These are phyloP conservation scores for Schizotus pectinicornis DNA, from an alignment of 2,888 invertebrate species.

Conservation along the genomic window DNA sequence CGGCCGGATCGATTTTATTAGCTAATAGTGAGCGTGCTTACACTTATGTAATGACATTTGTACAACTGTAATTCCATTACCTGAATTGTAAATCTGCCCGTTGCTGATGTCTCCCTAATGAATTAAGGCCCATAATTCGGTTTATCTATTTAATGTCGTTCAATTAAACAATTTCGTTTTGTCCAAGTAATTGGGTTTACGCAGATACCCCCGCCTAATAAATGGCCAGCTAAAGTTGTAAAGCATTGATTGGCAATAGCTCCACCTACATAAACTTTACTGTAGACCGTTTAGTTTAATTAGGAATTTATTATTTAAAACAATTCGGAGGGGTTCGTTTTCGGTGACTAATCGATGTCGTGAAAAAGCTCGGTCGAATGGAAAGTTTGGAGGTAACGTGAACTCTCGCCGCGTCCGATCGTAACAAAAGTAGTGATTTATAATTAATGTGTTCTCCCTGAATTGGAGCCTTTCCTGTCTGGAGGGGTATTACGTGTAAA, in stretches of 20 bases:
- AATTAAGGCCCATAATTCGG: conserved; percentile 44
- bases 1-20: conserved; percentile 56
- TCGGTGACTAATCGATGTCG: neutral
- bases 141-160: conserved; percentile 42
- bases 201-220: conserved; percentile 25
- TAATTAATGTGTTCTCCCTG: conserved; percentile 41
- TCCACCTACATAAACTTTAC: conserved; percentile 23
- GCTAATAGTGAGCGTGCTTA: conserved; percentile 58
- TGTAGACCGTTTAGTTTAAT: conserved; percentile 14
- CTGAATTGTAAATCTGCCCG: conserved; percentile 56
- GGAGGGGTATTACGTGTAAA: conserved; percentile 45
- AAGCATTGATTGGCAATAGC: conserved; percentile 26
- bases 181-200: conserved; percentile 32
- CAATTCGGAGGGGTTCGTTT: neutral
- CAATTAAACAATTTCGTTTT: conserved; percentile 43
- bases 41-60: conserved; percentile 58
- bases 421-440: conserved; percentile 41
- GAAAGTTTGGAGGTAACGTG: conserved; percentile 14
- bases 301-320: conserved; percentile 15
- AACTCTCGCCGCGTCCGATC: conserved; percentile 28
- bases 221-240: conserved; percentile 28
- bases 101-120: conserved; percentile 53
- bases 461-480: conserved; percentile 19
- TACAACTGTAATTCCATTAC: conserved; percentile 58
- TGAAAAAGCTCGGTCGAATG: conserved; percentile 2